Evolutionary conservation across 2,888 invertebrate species (phyloP).

Genomic region (Machimus rusticus): DNA sequence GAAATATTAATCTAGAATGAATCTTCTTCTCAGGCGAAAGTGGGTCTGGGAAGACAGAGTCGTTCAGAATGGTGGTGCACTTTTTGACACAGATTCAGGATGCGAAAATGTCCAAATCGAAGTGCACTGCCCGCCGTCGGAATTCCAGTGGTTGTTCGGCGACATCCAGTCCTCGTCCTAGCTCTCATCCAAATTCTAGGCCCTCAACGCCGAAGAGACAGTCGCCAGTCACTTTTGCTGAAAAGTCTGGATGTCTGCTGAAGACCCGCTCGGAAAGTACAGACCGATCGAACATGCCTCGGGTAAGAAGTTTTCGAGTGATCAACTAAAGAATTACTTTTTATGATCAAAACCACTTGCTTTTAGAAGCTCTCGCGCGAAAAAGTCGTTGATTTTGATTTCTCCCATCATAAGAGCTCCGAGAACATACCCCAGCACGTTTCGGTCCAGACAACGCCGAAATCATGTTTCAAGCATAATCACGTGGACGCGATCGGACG

Average conservation of each 20-base stretch:
- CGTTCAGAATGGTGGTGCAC: conserved; percentile 88
- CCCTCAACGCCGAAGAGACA: conserved; percentile 54
- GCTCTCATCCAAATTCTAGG: conserved; percentile 55
- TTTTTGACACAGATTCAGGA: conserved; percentile 84
- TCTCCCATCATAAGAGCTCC: conserved; percentile 62
- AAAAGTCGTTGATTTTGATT: conserved; percentile 64
- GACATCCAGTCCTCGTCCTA: conserved; percentile 51
- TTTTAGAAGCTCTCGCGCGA: conserved; percentile 56
- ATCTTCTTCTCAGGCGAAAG: conserved; percentile 74
- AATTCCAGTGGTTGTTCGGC: background rate
- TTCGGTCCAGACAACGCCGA: conserved; percentile 50
- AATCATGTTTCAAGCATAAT: conserved; percentile 61
- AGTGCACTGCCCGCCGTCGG: conserved; percentile 1
- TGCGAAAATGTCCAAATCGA: conserved; percentile 57
- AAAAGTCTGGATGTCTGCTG: conserved; percentile 46
- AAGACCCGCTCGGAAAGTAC: conserved; percentile 59
- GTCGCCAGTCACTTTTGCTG: conserved; percentile 41
- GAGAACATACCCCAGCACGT: conserved; percentile 55
- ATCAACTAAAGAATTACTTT: background rate
- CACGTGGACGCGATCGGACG: conserved; percentile 53
- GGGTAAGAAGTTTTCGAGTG: conserved; percentile 42
- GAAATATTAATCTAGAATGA: background rate
- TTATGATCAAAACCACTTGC: background rate
- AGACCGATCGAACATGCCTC: conserved; percentile 54
- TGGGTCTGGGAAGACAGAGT: conserved; percentile 92